Evolutionary conservation across 2,113 vertebrate genomes (phyloP), one percentile per base, ranked within the genome.

Genomic region (Chaetura pelagica): DNA sequence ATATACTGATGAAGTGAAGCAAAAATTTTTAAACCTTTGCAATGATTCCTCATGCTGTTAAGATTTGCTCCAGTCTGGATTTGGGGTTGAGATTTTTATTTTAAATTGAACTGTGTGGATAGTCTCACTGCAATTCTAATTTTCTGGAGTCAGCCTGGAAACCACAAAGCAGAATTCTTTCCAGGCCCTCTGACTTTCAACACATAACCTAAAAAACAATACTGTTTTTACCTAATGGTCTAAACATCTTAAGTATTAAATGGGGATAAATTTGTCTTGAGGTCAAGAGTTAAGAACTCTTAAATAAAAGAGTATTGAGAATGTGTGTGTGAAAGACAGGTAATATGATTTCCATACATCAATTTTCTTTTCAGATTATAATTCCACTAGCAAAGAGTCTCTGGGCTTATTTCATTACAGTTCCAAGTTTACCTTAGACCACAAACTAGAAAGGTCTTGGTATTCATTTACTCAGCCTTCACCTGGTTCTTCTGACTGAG

Each of bases 161-260:
- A 95, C 95, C 91, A 92, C 94, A 96, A 78, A 75, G 88, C n/a
- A 73, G 79, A 95, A 97, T 97, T 95, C 71, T 94, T 97, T 97
- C 95, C 96, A 97, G 95, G 63, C 87, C 0, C 75, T 79, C 27
- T 57, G 94, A 91, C 94, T 95, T 96, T 85, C 86, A 87, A 91
- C 89, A 94, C 77, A 44, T 96, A 96, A 91, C 84, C 85, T 79
- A 91, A 96, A 95, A 91, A 96, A 96, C 94, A 96, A 96, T 84
- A 30, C 71, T 69, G 52, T 63, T 94, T 94, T 86, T 87, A 90
- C 72, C 83, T 96, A 95, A 95, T 87, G 66, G 87, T 91, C 94
- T 93, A 96, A 96, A 92, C 86, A 96, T 97, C 92, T 96, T 93
- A 92, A 92, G 87, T 15, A 87, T 90, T 95, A 96, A 94, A 95